Base-by-base conservation (phyloP, 2,888 invertebrate species). In the Pachymerium ferrugineum region DNA sequence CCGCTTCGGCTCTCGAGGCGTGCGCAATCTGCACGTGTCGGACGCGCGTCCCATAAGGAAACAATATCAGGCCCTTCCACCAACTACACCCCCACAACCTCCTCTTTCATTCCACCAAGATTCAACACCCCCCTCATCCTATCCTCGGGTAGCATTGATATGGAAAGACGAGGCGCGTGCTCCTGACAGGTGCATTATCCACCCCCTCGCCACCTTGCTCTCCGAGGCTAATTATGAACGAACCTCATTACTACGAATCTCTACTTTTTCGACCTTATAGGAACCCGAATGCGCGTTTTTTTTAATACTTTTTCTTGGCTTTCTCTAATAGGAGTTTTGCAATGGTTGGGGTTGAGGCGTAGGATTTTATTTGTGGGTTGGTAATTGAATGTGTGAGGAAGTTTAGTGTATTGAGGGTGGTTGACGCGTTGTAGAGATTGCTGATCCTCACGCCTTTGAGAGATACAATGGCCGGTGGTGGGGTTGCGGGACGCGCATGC, bases 141-240 rank as follows among this genome's bases (percentile, higher is more conserved):
- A 47, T 47, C 47, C 47, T 47, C 47, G 47, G 47, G 47, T 47
- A 47, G 47, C 47, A 47, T 47, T 47, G 47, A 47, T 47, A 47
- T 47, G 47, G 47, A 47, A 47, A 47, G 47, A 47, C 47, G 47
- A 47, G 47, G 47, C 47, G 47, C 47, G 47, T 47, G 47, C 47
- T 47, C 47, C 47, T 47, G 47, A 47, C 47, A 47, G 47, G 47
- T 47, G 47, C 47, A 47, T 47, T 47, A 47, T 47, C 47, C 47
- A 47, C 47, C 47, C 47, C 47, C 47, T 47, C 47, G 47, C 47
- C 47, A 47, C 47, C 47, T 47, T 16, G 47, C 16, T 47, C 47
- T 47, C 47, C 47, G 47, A 47, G 47, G 47, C 47, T 47, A 47
- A 47, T 47, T 47, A 47, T 16, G 47, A 47, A 47, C 19, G 19